Percentiles rank a stretch among this genome's conserved stretches.
phyloP scores from a whole-genome alignment of 1,140 invertebrate genomes.

The Steinernema feltiae region DNA sequence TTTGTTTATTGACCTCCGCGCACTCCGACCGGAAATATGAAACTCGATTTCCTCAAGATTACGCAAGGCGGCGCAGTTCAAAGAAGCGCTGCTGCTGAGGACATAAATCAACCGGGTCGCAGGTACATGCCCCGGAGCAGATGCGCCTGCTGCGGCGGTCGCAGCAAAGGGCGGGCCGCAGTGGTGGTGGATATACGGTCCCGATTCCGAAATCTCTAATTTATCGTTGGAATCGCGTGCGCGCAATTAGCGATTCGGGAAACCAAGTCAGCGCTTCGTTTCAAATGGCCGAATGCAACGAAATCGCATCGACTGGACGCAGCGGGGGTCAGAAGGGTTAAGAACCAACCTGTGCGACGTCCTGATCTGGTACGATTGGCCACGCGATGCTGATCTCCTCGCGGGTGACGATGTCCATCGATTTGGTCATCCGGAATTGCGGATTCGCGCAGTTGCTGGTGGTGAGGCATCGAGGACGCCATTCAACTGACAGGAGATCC shows the following conservation, averaged over 20 bases:
- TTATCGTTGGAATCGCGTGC: not conserved
- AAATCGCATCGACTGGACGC: not conserved
- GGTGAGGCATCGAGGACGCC: slow-evolving; percentile 34
- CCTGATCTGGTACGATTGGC: slow-evolving; percentile 5
- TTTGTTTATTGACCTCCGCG: slow-evolving; percentile 15
- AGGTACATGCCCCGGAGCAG: slow-evolving; percentile 28
- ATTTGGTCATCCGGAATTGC: slow-evolving; percentile 28
- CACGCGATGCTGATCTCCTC: slow-evolving; percentile 13
- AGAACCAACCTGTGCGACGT: slow-evolving; percentile 18
- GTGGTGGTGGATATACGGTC: not conserved
- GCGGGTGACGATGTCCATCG: not conserved
- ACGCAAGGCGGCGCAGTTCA: not conserved
- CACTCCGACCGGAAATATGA: slow-evolving; percentile 15
- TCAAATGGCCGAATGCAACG: not conserved
- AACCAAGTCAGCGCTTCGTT: not conserved
- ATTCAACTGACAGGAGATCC: slow-evolving; percentile 27
- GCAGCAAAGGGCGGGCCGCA: not conserved
- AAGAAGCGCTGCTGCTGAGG: not conserved
- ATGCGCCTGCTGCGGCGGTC: no score
- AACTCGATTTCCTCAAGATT: slow-evolving; percentile 14
- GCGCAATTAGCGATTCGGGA: not conserved
- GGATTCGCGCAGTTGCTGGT: slow-evolving; percentile 28
- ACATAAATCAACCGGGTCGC: slow-evolving; percentile 6
- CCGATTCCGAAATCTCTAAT: not conserved
- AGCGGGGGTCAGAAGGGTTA: not conserved